Percentiles rank a stretch among this genome's conserved stretches.
These are phyloP conservation scores for Pseudorhiza aurosa DNA, from an alignment of 30 jellyfish, hydroid and myxozoan genomes.

Conservation along the genomic window DNA sequence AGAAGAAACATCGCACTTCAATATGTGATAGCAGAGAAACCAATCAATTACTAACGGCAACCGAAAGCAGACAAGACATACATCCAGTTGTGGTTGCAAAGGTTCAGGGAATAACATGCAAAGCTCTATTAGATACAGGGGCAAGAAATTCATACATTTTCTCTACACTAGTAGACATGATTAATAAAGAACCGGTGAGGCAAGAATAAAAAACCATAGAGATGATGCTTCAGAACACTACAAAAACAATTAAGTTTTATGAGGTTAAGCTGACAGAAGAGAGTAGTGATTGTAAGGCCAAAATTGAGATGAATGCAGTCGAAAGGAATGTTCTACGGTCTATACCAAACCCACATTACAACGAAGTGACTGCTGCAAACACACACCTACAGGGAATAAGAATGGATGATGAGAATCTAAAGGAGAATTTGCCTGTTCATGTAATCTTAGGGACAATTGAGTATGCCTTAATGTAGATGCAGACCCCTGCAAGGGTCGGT, in stretches of 20 bases:
- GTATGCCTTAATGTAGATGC: constrained; percentile 45
- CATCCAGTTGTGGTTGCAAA: constrained; percentile 38
- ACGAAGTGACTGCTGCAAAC: constrained; percentile 32
- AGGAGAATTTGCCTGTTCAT: constrained; percentile 39
- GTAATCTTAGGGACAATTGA: constrained; percentile 57
- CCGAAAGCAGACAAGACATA: constrained; percentile 9
- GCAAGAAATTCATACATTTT: constrained; percentile 21
- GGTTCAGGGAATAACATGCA: constrained; percentile 55
- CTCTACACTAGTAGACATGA: constrained; percentile 45
- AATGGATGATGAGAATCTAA: constrained; percentile 46
- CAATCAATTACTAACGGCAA: constrained; percentile 22
- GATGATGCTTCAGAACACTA: constrained; percentile 48
- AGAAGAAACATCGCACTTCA: constrained; percentile 74
- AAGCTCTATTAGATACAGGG: constrained; percentile 59
- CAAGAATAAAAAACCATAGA: constrained; percentile 62
- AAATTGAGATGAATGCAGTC: constrained; percentile 37
- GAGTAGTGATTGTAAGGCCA: constrained; percentile 5
- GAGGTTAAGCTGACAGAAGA: constrained; percentile 31
- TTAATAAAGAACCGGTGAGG: constrained; percentile 41
- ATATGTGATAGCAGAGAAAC: constrained; percentile 54
- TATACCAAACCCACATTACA: constrained; percentile 56
- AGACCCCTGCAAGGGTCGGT: constrained; percentile 69
- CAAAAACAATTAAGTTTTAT: constrained; percentile 29
- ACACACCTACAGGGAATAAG: constrained; percentile 67
- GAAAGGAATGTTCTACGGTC: constrained; percentile 46